These are phyloP conservation scores for Carcina quercana DNA, from an alignment of 2,888 invertebrate genomes.

Conservation along the genomic window DNA sequence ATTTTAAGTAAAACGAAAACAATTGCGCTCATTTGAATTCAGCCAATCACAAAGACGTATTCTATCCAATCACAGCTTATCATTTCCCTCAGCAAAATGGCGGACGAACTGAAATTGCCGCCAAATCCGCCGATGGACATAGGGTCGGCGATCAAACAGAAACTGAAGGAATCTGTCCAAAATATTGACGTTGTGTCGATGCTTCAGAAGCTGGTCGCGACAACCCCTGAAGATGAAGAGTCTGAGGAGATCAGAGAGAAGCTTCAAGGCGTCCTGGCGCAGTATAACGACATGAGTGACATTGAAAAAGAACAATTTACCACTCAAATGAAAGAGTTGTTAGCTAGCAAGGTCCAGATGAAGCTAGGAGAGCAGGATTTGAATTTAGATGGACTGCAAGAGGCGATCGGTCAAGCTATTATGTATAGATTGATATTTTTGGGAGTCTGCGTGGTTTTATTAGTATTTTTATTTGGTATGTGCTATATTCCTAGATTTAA, in stretches of 20 bases:
- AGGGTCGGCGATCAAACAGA: conserved; percentile 38
- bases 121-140: conserved; percentile 26
- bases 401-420: conserved; percentile 40
- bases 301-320: conserved; percentile 46
- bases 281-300: conserved; percentile 39
- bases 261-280: conserved; percentile 36
- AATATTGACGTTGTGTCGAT: conserved; percentile 48
- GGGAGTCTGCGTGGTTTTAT: conserved; percentile 33
- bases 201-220: conserved; percentile 44
- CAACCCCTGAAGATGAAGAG: conserved; percentile 41
- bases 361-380: conserved; percentile 37
- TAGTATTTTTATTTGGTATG: conserved; percentile 48
- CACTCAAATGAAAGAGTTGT: conserved; percentile 42
- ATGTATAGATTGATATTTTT: conserved; percentile 36
- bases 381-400: conserved; percentile 40
- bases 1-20: conserved; percentile 9
- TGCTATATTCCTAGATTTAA: conserved; percentile 7
- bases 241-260: conserved; percentile 39
- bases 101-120: background rate
- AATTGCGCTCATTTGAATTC: no score
- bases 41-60: no score
- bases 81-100: background rate
- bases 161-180: conserved; percentile 43
- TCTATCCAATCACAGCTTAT: background rate
- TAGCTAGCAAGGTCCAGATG: conserved; percentile 37